A percentile compares a stretch with the other conserved stretches of the same genome.
Conservation (phyloP, 2,888 invertebrate genomes). For the Nephrocerus scutellatus region DNA sequence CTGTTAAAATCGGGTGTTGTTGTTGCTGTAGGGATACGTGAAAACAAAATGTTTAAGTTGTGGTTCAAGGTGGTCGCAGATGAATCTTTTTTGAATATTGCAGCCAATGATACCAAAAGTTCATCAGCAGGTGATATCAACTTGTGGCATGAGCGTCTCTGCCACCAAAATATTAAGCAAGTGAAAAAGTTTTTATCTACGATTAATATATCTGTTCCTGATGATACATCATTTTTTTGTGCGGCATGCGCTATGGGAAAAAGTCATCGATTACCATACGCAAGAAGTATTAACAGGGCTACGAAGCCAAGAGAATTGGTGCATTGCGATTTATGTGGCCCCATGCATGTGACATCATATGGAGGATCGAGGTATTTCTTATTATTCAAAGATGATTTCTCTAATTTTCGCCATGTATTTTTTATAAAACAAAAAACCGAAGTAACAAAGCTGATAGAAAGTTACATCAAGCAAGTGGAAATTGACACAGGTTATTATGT, state of each 20-base stretch:
- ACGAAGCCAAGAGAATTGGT: background rate
- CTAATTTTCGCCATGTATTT: background rate
- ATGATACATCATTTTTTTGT: background rate
- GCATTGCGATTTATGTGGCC: too few relatives aligned
- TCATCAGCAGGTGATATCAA: too few relatives aligned
- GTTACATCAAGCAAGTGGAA: background rate
- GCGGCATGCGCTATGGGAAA: constrained; percentile 5
- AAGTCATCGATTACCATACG: constrained; percentile 1
- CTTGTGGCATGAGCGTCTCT: constrained; percentile 15
- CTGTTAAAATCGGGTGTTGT: too few relatives aligned
- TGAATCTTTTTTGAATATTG: too few relatives aligned
- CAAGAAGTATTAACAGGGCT: background rate
- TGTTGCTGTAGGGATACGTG: too few relatives aligned
- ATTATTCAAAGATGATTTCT: background rate
- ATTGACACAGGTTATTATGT: too few relatives aligned
- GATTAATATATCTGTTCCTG: background rate
- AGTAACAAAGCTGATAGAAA: background rate
- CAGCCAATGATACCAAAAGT: background rate
- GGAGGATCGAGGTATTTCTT: too few relatives aligned
- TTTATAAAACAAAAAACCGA: constrained; percentile 7
- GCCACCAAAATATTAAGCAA: too few relatives aligned
- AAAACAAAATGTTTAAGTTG: too few relatives aligned
- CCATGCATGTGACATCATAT: too few relatives aligned
- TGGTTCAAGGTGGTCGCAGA: too few relatives aligned
- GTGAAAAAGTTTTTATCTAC: background rate